Evolutionary conservation across 64 coral and sea anemone species (phyloP), one percentile per base, ranked within the genome.

Genomic region (Stichodactyla mertensii): DNA sequence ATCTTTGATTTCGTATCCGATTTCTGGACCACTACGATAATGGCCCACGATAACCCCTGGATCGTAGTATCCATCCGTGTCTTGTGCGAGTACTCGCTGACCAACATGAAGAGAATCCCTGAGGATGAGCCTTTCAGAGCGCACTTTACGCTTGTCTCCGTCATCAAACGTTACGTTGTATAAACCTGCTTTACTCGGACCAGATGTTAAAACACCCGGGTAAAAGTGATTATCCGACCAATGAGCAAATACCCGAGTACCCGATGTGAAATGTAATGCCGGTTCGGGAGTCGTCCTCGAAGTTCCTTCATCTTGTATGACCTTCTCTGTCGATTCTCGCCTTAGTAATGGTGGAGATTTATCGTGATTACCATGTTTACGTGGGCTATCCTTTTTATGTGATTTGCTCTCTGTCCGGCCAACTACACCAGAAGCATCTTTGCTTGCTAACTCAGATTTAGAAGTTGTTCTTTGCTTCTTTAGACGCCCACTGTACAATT

Each of bases 91-190:
- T 6, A 97, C 94, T 31, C 55, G 52, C 55, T 97, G 94, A 9
- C 94, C 91, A 58, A 87, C 61, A 24, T 87, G 84, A 61, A 97
- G 84, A 31, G 86, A 87, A 52, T 97, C 88, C 51, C 79, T 84
- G 4, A 88, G 79, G 79, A 97, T 85, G 16, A 97, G 80, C 52
- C 89, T 89, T 69, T 97, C 91, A 8, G 89, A 51, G 31, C 91
- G 85, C 15, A 93, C 55, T 64, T 90, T 62, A 24, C 94, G 88
- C 64, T 85, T 93, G 55, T 97, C 91, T n/a, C 94, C 94, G 71
- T 97, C 94, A 58, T 97, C 94, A 86, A 97, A 97, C 11, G 86
- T 80, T 9, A 97, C 85, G 11, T 52, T 54, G 54, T 92, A 97
- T 5, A 61, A 87, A 14, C 87, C 91, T 61, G 52, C 70, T 52